These are phyloP conservation scores for Agrochola litura DNA, from an alignment of 2,888 invertebrate species.

Conservation along the genomic window DNA sequence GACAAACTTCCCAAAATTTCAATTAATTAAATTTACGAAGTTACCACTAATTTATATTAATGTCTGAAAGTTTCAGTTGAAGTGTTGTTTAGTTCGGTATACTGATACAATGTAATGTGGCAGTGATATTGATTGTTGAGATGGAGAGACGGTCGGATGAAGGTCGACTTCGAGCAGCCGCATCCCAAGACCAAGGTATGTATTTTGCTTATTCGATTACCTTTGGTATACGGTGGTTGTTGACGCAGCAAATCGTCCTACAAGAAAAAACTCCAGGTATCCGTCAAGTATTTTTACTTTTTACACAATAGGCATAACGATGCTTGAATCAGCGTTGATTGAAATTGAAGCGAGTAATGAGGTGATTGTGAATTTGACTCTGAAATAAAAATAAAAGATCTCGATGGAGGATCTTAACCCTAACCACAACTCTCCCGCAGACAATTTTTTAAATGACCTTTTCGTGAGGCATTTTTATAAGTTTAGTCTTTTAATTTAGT, in stretches of 20 bases:
- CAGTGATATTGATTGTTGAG: constrained; percentile 78
- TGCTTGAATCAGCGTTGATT: constrained; percentile 15
- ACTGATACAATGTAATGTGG: constrained; percentile 77
- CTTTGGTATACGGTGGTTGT: background rate
- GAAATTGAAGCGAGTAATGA: constrained; percentile 6
- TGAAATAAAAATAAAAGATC: background rate
- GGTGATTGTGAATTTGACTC: constrained; percentile 1
- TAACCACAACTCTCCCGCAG: background rate
- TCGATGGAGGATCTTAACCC: background rate
- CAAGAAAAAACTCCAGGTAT: background rate
- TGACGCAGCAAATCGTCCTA: background rate
- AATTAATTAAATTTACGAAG: constrained; percentile 18
- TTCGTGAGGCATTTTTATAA: background rate
- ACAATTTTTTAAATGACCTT: background rate
- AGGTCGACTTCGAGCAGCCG: constrained; percentile 79
- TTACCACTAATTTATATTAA: constrained; percentile 55
- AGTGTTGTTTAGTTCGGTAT: constrained; percentile 49
- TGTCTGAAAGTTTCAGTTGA: constrained; percentile 40
- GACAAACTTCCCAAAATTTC: constrained; percentile 21
- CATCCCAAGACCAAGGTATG: constrained; percentile 84
- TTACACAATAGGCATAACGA: background rate
- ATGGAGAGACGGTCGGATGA: constrained; percentile 87
- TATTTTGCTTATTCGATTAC: constrained; percentile 23
- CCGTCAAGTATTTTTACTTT: background rate
- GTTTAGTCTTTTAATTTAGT: too few relatives aligned